phyloP scores from a whole-genome alignment of 2,888 invertebrate genomes.

The Cataglyphis cursor region DNA sequence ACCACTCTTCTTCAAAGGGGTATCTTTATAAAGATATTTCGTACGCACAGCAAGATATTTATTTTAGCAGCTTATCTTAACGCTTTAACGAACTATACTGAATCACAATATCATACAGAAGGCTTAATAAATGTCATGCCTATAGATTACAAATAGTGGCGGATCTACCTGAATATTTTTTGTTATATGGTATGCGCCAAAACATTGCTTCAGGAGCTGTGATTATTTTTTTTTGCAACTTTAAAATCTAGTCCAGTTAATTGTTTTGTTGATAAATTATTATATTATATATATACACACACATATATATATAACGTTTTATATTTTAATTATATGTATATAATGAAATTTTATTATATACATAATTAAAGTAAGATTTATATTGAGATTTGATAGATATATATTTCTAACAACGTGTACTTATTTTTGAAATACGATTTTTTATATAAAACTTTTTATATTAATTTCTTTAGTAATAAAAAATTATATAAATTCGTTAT shows the following conservation, averaged over 20 bases:
- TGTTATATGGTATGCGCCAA: not conserved
- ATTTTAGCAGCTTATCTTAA: not conserved
- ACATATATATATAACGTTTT: not conserved
- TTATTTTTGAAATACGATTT: slow-evolving; percentile 7
- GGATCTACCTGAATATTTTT: not conserved
- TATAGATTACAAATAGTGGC: not conserved
- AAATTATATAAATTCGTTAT: slow-evolving; percentile 23
- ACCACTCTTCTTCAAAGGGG: not conserved
- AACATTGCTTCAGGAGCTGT: not conserved
- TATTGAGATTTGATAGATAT: not conserved
- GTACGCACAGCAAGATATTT: not conserved
- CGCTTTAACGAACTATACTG: not conserved
- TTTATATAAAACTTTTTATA: not conserved
- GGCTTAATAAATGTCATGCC: not conserved
- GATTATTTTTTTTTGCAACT: not conserved
- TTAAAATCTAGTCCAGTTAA: slow-evolving; percentile 10
- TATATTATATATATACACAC: not conserved
- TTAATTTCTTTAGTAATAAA: not conserved
- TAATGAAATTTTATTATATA: not conserved
- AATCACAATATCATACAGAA: not conserved
- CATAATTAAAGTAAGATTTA: not conserved
- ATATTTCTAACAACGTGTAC: not conserved
- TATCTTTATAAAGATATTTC: not conserved
- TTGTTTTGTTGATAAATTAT: slow-evolving; percentile 2
- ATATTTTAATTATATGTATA: no score